These are phyloP conservation scores for Cataglyphis hispanica DNA, from an alignment of 1,140 invertebrate genomes.

Conservation along the genomic window DNA sequence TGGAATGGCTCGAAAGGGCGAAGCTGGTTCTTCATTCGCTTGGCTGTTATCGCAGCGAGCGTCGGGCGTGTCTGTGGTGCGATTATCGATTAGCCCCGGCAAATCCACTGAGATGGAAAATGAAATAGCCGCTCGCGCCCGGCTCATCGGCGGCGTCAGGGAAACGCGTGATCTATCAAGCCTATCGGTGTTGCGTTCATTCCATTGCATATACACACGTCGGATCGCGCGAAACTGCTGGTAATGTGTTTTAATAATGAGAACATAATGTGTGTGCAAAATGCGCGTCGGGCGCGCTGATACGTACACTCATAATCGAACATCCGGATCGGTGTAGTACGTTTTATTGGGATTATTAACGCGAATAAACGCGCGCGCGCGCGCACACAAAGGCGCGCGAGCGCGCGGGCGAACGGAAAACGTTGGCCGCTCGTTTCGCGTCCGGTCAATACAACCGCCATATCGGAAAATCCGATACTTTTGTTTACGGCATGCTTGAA, in stretches of 20 bases:
- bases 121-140: conserved; percentile 68
- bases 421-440: background rate
- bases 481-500: conserved; percentile 44
- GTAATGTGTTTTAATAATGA: conserved; percentile 48
- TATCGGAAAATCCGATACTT: conserved; percentile 49
- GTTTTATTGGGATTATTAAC: conserved; percentile 48
- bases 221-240: background rate
- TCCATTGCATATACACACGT: conserved; percentile 2
- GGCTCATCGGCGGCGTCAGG: conserved; percentile 65
- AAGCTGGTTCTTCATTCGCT: conserved; percentile 41
- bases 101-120: conserved; percentile 73
- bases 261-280: conserved; percentile 35
- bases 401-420: conserved; percentile 5
- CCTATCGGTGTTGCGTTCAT: conserved; percentile 58
- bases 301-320: background rate
- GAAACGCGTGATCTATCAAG: conserved; percentile 60
- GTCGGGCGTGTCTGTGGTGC: conserved; percentile 71
- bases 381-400: too few species aligned
- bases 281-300: conserved; percentile 3
- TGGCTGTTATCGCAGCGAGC: conserved; percentile 68
- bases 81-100: conserved; percentile 73
- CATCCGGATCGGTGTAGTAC: background rate
- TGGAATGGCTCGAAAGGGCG: conserved; percentile 33
- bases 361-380: too few species aligned
- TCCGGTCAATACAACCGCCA: conserved; percentile 24